Evolutionary conservation across 2,797 vertebrate genomes (phyloP), one percentile per base, ranked within the genome.

Genomic region (Danio jaintianensis): DNA sequence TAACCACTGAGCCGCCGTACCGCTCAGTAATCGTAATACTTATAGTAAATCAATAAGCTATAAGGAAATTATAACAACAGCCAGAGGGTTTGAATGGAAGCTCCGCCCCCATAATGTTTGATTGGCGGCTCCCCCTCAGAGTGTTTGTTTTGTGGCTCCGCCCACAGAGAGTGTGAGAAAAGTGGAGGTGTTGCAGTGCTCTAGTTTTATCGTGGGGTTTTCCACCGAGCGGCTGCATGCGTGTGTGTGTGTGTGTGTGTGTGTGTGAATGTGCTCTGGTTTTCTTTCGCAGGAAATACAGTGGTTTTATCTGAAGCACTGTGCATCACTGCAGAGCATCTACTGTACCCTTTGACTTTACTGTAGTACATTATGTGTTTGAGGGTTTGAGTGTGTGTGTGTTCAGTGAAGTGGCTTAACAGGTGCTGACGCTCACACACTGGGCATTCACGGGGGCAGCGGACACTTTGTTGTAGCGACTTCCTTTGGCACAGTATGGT

Each of bases 351-450:
- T 70, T 16, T 36, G 53, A 45, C 53, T 16, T 67, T 42, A 69
- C 53, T 59, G 38, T 63, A 58, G 52, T 74, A 7, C 7, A 52
- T 55, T 12, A 53, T 3, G 9, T 8, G 29, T 29, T 29, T 29
- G 29, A 8, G 13, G 47, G 40, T 48, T 55, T 43, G 48, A 55
- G 56, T 47, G 36, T 76, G 38, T 47, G 68, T 67, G n/a, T n/a
- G 82, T 67, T 45, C 61, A 71, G 87, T 85, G 89, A 89, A 84
- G 87, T 85, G 86, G 83, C 75, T 83, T 47, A 45, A 80, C 64
- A 22, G 40, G 38, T 15, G 4, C 45, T 74, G 82, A 77, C n/a
- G 42, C 29, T 56, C 48, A 40, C 79, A 70, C 58, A 15, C 70
- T 85, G 84, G 55, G 66, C 69, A 16, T 75, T 82, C 78, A n/a